Base-by-base conservation (phyloP, 2,113 vertebrate genomes). In the Gnathonemus longibarbis region DNA sequence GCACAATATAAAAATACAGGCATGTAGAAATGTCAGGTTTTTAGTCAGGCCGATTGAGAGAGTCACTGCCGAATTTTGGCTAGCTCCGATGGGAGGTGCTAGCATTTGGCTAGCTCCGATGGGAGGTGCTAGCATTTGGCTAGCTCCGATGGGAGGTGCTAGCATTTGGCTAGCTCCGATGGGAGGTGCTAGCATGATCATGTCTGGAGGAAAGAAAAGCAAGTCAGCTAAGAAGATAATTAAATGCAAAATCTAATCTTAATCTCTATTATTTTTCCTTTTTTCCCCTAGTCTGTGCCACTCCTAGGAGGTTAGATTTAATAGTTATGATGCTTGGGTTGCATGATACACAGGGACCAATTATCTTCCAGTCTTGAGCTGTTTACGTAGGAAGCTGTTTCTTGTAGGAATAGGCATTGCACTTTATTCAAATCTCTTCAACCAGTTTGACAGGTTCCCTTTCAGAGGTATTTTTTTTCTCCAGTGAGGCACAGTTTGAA, bases 201-300 rank as follows among this genome's bases (percentile, higher is more conserved):
- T 39, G 31, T 31, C 85, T 39, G 1, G 50, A 52, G 27, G 27
- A 27, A 53, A 50, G 24, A 35, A 52, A 50, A 35, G 50, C 50
- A 87, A 53, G 85, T 56, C 45, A 0, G 35, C 74, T 80, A 80
- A 80, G 27, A 49, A 85, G 84, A 48, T n/a, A 48, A 84, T 84
- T 84, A 45, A 84, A 48, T 84, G 83, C 45, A 46, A 84, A 84
- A 45, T 84, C 39, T 84, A 45, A 84, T 84, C 83, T 84, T 48
- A 46, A 48, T 48, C 83, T 46, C 45, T 39, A 42, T 80, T 84
- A 46, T 46, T 84, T 53, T 19, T 4, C 31, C n/a, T 87, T 87
- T 87, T 53, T 87, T 31, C 62, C 27, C 49, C 50, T 53, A 53
- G 85, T 21, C 27, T 39, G 35, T 87, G 49, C n/a, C n/a, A 46